Percentiles rank a stretch among this genome's conserved stretches.
Conservation (phyloP, 2,113 vertebrate species). For the Heterotilapia buettikoferi region DNA sequence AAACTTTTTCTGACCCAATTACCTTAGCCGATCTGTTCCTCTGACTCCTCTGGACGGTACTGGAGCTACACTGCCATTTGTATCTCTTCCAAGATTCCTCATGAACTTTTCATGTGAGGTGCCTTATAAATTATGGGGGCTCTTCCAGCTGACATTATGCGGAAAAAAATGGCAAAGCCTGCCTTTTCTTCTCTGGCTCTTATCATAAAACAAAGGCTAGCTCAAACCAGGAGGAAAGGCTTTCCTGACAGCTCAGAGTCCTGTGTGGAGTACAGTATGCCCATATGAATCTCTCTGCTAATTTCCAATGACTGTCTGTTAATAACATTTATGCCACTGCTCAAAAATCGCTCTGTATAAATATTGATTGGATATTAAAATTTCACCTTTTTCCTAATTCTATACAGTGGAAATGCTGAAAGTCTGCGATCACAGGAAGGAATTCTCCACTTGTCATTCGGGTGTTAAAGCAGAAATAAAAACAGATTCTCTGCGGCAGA, state of each 20-base stretch:
- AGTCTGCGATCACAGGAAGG: conserved; percentile 2
- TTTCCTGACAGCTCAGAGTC: conserved; percentile 37
- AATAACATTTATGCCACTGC: conserved; percentile 37
- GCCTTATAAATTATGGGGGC: conserved; percentile 70
- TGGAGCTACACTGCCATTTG: conserved; percentile 39
- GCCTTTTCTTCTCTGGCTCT: conserved; percentile 36
- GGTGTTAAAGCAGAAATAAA: conserved; percentile 23
- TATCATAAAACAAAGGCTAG: conserved; percentile 44
- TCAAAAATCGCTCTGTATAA: conserved; percentile 38
- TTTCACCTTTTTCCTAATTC: conserved; percentile 39
- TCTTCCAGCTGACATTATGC: conserved; percentile 56
- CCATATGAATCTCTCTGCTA: conserved; percentile 11
- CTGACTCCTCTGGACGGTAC: conserved; percentile 43
- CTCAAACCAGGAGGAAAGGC: conserved; percentile 15
- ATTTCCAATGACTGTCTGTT: conserved; percentile 34
- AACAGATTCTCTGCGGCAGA: conserved; percentile 34
- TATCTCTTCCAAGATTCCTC: conserved; percentile 67
- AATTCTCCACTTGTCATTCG: conserved; percentile 28
- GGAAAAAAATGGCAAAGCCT: conserved; percentile 43
- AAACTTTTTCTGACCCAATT: conserved; percentile 69
- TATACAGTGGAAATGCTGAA: conserved; percentile 7
- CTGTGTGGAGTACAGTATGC: conserved; percentile 4
- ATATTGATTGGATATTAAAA: conserved; percentile 62
- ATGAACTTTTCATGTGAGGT: conserved; percentile 71
- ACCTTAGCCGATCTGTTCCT: conserved; percentile 39